Evolutionary conservation across 2,113 vertebrate genomes (phyloP), one percentile per base, ranked within the genome.

Genomic region (Trematomus loennbergii): DNA sequence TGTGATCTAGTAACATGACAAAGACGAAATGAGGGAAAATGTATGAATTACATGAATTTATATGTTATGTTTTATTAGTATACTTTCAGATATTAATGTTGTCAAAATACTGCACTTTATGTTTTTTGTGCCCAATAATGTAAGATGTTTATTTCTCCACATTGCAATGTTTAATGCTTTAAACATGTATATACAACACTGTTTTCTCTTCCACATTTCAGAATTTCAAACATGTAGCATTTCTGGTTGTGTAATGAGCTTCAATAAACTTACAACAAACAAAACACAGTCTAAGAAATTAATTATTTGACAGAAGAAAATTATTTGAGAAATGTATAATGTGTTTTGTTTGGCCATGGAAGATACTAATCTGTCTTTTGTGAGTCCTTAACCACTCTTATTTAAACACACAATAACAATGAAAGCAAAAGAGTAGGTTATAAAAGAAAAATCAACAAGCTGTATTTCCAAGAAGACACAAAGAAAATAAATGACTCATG

Each of bases 241-340:
- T 45, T 79, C 12, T 66, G 5, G 49, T 40, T 67, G 9, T 70
- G 5, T 54, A 3, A 53, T 11, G 3, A 57, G 4, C 36, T 45
- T 18, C 5, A 88, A 82, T 84, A 86, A 86, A 89, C 46, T 10
- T 17, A 15, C 7, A n/a, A n/a, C 13, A 1, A 25, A 46, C 58
- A 12, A 66, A 53, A 13, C 9, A 36, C 9, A 9, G 16, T 52
- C 25, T 33, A n/a, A n/a, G n/a, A n/a, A 4, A 33, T n/a, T 48
- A 1, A 43, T 5, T 29, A 50, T 7, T 50, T 10, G 15, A 43
- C 29, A 43, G 13, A 49, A n/a, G 2, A 2, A 33, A 59, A 58
- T 6, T 2, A n/a, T n/a, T n/a, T n/a, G n/a, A n/a, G n/a, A n/a
- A n/a, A n/a, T n/a, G n/a, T n/a, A 12, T 2, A 43, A 43, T 43